A percentile compares a stretch with the other conserved stretches of the same genome.
These are phyloP conservation scores for Clupea harengus DNA, from an alignment of 2,113 vertebrate genomes.

Conservation along the genomic window DNA sequence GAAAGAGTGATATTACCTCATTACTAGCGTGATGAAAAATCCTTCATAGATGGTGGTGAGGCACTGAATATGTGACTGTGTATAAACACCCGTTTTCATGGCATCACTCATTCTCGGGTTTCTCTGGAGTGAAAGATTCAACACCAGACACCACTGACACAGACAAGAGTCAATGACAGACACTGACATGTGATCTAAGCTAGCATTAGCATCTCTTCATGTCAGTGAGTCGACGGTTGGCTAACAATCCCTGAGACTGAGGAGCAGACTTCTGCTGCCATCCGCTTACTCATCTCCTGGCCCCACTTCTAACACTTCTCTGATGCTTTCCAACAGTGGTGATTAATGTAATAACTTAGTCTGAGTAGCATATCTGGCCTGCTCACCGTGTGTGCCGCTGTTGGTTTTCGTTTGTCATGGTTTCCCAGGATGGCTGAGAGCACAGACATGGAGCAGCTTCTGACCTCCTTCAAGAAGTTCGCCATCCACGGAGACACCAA, in stretches of 20 bases:
- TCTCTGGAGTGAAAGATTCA: not conserved
- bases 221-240: not conserved
- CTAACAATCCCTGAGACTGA: not conserved
- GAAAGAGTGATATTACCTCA: not conserved
- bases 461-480: slow-evolving; percentile 85
- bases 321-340: not conserved
- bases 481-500: slow-evolving; percentile 90
- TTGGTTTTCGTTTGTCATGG: slow-evolving; percentile 38
- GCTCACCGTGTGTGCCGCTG: not conserved
- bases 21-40: slow-evolving; percentile 2
- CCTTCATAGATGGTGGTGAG: not conserved
- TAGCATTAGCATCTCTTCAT: not conserved
- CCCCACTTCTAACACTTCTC: not conserved
- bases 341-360: not conserved
- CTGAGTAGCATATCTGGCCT: not conserved
- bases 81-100: not conserved
- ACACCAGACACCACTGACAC: not conserved
- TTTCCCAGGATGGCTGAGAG: slow-evolving; percentile 78
- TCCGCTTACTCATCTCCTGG: not conserved
- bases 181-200: not conserved
- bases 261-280: not conserved
- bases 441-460: slow-evolving; percentile 73
- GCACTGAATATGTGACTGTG: not conserved
- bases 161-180: not conserved
- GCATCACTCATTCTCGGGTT: not conserved